Percentiles rank a stretch among this genome's conserved stretches.
These are phyloP conservation scores for Cyanocitta stelleri DNA, from an alignment of 2,113 vertebrate species.

Conservation along the genomic window DNA sequence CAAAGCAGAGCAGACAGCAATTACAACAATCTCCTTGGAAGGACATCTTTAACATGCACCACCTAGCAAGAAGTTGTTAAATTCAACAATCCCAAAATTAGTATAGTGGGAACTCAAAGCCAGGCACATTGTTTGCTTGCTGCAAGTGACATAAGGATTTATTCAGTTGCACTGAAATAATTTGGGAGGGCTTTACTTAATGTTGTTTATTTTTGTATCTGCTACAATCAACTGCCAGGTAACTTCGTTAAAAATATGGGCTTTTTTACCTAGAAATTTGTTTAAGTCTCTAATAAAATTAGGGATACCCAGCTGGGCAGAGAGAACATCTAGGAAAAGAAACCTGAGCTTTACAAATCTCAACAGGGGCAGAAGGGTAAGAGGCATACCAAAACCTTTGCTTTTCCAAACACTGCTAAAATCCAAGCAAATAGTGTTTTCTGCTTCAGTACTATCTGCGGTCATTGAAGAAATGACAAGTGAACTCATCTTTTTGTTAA, in stretches of 20 bases:
- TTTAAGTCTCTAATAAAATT: neutral
- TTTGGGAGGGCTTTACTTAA: neutral
- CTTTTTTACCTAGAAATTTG: neutral
- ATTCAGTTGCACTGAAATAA: neutral
- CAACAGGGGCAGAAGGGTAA: neutral
- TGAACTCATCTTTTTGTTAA: neutral
- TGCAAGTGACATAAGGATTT: neutral
- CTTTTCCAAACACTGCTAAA: slow-evolving; percentile 15
- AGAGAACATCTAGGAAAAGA: neutral
- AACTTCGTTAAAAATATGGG: neutral
- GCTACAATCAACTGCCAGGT: neutral
- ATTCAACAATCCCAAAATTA: neutral
- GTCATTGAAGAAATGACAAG: neutral
- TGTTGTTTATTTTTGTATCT: neutral
- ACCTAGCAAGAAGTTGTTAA: neutral
- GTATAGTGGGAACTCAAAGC: neutral
- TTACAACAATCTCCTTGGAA: neutral
- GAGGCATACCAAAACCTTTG: neutral
- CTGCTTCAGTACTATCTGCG: neutral
- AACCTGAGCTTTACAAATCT: neutral
- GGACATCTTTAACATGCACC: neutral
- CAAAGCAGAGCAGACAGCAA: neutral
- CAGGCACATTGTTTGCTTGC: neutral
- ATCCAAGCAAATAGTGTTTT: neutral
- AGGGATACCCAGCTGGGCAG: neutral